These are phyloP conservation scores for Gymnoscopelus microlampas DNA, from an alignment of 2,797 vertebrate genomes.

Conservation along the genomic window DNA sequence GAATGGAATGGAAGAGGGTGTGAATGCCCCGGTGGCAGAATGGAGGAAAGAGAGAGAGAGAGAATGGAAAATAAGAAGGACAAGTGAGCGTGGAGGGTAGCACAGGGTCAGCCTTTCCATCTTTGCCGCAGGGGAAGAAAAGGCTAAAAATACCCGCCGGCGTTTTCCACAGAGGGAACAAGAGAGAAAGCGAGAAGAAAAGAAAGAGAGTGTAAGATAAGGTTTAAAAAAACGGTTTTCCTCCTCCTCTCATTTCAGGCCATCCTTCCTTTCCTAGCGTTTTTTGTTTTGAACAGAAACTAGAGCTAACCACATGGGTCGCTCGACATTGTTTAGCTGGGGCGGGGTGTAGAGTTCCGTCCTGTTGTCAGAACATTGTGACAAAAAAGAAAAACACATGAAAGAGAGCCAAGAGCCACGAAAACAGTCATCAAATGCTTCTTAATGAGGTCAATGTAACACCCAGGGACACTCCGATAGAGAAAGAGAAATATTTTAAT, in stretches of 20 bases:
- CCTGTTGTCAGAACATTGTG: constrained; percentile 45
- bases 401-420: constrained; percentile 33
- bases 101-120: constrained; percentile 69
- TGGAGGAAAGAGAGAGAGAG: constrained; percentile 25
- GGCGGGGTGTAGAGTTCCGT: constrained; percentile 57
- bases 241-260: constrained; percentile 53
- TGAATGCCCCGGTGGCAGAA: constrained; percentile 43
- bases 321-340: constrained; percentile 55
- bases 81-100: constrained; percentile 60
- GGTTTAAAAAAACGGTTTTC: constrained; percentile 24
- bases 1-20: constrained; percentile 59
- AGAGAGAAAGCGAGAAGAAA: constrained; percentile 33
- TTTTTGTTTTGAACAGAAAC: constrained; percentile 53
- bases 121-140: constrained; percentile 64
- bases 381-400: constrained; percentile 40
- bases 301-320: constrained; percentile 62
- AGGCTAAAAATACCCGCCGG: constrained; percentile 77
- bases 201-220: constrained; percentile 27
- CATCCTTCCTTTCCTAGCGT: constrained; percentile 27
- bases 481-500: constrained; percentile 29
- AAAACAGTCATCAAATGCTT: constrained; percentile 53
- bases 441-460: constrained; percentile 69
- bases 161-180: constrained; percentile 37
- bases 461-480: constrained; percentile 37
- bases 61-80: constrained; percentile 62